Evolutionary conservation across 2,888 invertebrate genomes (phyloP).

Genomic region (Escarpia spicata): DNA sequence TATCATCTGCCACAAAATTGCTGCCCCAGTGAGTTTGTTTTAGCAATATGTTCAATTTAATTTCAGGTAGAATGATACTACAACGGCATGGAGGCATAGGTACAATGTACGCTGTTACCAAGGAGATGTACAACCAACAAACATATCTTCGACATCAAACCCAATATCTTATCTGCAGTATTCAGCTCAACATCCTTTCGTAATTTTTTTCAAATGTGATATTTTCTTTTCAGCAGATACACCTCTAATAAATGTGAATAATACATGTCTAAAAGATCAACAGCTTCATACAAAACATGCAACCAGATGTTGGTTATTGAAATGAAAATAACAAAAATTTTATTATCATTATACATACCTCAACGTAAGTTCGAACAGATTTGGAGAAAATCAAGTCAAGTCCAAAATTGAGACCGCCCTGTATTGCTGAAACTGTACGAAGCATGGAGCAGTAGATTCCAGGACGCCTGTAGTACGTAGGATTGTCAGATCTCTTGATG

Average conservation of each 20-base stretch:
- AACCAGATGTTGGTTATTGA: neutral
- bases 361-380: slow-evolving; percentile 64
- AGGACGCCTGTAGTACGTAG: slow-evolving; percentile 65
- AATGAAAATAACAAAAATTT: neutral
- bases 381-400: slow-evolving; percentile 58
- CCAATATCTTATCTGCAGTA: neutral
- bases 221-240: neutral
- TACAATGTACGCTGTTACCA: neutral
- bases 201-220: neutral
- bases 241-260: neutral
- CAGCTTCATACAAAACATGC: neutral
- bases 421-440: slow-evolving; percentile 45
- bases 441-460: slow-evolving; percentile 63
- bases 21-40: neutral
- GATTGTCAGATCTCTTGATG: slow-evolving; percentile 46
- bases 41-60: neutral
- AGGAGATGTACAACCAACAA: neutral
- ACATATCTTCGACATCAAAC: neutral
- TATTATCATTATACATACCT: slow-evolving; percentile 58
- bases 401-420: slow-evolving; percentile 49
- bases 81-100: neutral
- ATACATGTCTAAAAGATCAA: neutral
- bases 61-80: neutral
- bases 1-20: neutral
- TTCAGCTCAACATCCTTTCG: neutral